Evolutionary conservation across 2,797 vertebrate species (phyloP), one percentile per base, ranked within the genome.

Genomic region (Anguilla pacifica): DNA sequence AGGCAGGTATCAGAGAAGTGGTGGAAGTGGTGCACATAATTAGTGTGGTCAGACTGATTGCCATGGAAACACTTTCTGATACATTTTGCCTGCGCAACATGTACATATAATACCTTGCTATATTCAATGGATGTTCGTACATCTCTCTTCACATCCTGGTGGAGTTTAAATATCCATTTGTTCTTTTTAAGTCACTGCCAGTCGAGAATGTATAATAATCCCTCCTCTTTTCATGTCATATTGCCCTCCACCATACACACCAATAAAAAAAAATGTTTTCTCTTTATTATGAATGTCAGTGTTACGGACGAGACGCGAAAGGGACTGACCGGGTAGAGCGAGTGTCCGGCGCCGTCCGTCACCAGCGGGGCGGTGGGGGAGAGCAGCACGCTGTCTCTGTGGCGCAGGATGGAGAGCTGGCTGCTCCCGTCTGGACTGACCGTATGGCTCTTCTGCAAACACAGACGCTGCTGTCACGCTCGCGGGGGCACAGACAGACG

Each of bases 331-430:
- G 92, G 93, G 89, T 94, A 91, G 85, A 93, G 90, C 85, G 91
- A 92, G 3, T 90, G 89, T 85, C 82, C 70, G 17, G 72, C 77
- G 86, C 91, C 59, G 0, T 95, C 92, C 46, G 88, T 93, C 82
- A 95, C 90, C 86, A 94, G 93, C 53, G 95, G 95, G 86, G 96
- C 95, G 35, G 95, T 93, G 3, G 95, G 95, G 6, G 92, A 95
- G 53, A 92, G 90, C 5, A 86, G 55, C 39, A 64, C 90, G 81
- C 89, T 82, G 22, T 91, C 89, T 35, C 15, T 31, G 72, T 39
- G 83, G 7, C 81, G 74, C 35, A 87, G 15, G 83, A 46, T 19
- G 83, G 57, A 0, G 4, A 88, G 90, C 85, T 74, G 90, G 22
- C 72, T 90, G 28, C 55, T 86, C 86, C 82, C 31, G 57, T 85